A percentile compares a stretch with the other conserved stretches of the same genome.
These are phyloP conservation scores for Marmota flaviventris DNA, from an alignment of 2,113 vertebrate genomes.

Conservation along the genomic window DNA sequence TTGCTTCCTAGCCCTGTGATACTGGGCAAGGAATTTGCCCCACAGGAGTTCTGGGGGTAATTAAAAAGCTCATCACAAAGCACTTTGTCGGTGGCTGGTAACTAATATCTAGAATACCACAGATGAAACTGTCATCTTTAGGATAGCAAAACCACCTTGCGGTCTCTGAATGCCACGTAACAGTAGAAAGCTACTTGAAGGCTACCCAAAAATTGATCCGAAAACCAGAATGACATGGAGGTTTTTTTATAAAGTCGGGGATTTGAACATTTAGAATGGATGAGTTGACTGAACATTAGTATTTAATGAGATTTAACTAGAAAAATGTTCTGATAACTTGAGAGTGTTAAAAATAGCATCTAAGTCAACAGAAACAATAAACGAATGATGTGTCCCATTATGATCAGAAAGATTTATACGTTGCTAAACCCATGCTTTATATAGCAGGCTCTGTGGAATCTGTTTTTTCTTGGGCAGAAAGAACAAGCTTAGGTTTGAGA, in stretches of 20 bases:
- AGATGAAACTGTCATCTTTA: neutral
- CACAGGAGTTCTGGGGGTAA: neutral
- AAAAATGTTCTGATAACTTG: neutral
- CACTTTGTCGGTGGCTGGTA: neutral
- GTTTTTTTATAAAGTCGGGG: neutral
- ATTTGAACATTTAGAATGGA: slow-evolving; percentile 6
- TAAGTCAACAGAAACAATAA: slow-evolving; percentile 31
- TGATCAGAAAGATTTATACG: slow-evolving; percentile 1
- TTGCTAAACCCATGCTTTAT: neutral
- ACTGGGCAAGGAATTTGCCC: neutral
- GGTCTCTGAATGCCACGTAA: neutral
- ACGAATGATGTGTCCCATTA: neutral
- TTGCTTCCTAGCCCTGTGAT: neutral
- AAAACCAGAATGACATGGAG: neutral
- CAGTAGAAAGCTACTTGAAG: neutral
- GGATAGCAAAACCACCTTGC: neutral
- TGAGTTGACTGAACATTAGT: neutral
- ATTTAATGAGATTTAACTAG: slow-evolving; percentile 42
- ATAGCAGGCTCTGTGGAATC: neutral
- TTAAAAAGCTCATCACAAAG: neutral
- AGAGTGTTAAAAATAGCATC: slow-evolving; percentile 38
- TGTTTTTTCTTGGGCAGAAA: slow-evolving; percentile 41
- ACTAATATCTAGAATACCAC: neutral
- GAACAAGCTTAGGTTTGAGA: slow-evolving; percentile 49
- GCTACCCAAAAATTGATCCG: neutral